phyloP scores from a whole-genome alignment of 2,113 vertebrate species.

The Tringa solitaria region DNA sequence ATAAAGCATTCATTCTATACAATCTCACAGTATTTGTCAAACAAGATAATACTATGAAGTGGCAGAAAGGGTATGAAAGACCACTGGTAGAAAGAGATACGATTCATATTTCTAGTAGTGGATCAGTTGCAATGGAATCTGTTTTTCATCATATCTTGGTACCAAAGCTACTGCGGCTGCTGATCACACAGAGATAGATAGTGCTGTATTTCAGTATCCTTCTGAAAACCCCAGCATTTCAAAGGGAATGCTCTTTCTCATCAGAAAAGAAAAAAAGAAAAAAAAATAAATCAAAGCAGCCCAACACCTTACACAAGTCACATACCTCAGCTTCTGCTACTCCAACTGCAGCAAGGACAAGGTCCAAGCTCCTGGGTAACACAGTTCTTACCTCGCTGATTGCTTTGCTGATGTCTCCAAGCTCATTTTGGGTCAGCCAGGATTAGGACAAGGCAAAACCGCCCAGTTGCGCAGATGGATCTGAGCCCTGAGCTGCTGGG shows the following conservation, averaged over 20 bases:
- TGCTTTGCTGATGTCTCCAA: background rate
- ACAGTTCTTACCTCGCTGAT: background rate
- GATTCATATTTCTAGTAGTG: background rate
- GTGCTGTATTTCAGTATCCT: background rate
- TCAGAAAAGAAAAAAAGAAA: background rate
- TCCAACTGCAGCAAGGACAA: background rate
- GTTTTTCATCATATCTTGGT: conserved; percentile 41
- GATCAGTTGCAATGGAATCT: background rate
- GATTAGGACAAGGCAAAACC: background rate
- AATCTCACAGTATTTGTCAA: conserved; percentile 20
- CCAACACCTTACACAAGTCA: background rate
- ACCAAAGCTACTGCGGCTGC: background rate
- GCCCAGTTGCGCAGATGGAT: background rate
- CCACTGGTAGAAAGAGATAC: background rate
- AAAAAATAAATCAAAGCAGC: background rate
- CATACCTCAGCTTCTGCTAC: accelerated
- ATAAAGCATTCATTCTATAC: background rate
- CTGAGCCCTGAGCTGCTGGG: background rate
- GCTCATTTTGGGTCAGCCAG: background rate
- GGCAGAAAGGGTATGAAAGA: background rate
- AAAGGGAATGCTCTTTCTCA: background rate
- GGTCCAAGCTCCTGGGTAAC: accelerated
- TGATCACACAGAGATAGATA: conserved; percentile 20
- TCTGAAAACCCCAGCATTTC: background rate
- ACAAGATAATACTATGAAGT: background rate